Conservation (phyloP, 2,888 invertebrate genomes). For the Mythimna loreyi region DNA sequence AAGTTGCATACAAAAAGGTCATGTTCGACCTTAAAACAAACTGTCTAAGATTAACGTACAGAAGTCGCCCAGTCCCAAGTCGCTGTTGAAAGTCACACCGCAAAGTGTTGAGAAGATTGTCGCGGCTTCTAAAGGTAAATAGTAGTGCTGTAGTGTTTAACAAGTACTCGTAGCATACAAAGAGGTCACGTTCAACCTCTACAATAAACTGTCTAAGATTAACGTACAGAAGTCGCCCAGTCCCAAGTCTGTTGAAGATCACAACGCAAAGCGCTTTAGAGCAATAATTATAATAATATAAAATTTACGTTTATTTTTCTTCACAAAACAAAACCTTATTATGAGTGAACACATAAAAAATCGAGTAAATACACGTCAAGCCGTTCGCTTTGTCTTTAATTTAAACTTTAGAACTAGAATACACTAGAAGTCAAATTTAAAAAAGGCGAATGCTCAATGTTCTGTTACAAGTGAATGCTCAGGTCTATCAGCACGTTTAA, state of each 20-base stretch:
- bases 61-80: constrained; percentile 84
- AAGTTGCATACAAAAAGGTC: constrained; percentile 88
- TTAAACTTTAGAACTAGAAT: too few species aligned
- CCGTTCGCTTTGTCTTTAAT: too few species aligned
- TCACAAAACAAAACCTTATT: too few species aligned
- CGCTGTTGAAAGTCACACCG: constrained; percentile 85
- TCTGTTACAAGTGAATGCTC: too few species aligned
- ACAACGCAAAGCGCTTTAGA: constrained; percentile 87
- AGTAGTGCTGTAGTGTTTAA: constrained; percentile 77
- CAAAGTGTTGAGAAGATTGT: constrained; percentile 88
- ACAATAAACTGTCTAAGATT: constrained; percentile 86
- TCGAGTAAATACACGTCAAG: too few species aligned
- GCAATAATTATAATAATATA: too few species aligned
- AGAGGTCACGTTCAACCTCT: constrained; percentile 88
- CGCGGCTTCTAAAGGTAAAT: constrained; percentile 81
- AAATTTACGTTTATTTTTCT: too few species aligned
- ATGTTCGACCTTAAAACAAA: constrained; percentile 88
- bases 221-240: constrained; percentile 86
- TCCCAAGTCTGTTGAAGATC: constrained; percentile 82
- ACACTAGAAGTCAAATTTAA: too few species aligned
- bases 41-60: constrained; percentile 84
- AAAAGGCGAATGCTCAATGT: too few species aligned
- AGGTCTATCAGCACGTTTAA: too few species aligned
- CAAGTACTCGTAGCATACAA: constrained; percentile 87
- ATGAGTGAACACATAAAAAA: too few species aligned